phyloP scores from a whole-genome alignment of 92 coral and sea anemone species.

The Porites divaricata region DNA sequence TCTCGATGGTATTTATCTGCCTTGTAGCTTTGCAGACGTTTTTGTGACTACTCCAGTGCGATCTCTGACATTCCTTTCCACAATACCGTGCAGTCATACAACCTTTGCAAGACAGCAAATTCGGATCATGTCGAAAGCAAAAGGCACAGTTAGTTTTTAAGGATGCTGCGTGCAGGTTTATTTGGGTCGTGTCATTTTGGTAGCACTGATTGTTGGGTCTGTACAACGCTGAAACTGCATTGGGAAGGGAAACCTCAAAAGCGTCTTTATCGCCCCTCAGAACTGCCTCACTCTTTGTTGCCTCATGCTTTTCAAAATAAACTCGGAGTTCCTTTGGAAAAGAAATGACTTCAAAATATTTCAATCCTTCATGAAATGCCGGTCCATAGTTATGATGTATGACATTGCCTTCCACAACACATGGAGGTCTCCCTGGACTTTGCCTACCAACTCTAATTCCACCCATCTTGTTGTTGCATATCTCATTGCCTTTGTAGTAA shows the following conservation, averaged over 20 bases:
- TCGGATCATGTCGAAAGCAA: neutral
- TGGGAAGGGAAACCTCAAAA: neutral
- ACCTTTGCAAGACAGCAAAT: neutral
- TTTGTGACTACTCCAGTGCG: conserved; percentile 38
- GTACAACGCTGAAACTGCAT: neutral
- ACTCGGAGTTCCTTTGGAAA: neutral
- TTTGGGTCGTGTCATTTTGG: neutral
- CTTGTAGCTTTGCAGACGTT: neutral
- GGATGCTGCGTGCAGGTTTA: neutral
- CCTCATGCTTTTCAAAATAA: neutral
- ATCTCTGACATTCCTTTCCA: conserved; percentile 28
- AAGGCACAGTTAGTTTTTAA: neutral
- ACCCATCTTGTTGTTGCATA: conserved; percentile 35
- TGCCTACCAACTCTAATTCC: conserved; percentile 9
- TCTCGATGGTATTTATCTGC: neutral
- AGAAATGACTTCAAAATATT: neutral
- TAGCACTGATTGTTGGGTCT: neutral
- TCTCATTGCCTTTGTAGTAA: conserved; percentile 6
- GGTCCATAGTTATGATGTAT: conserved; percentile 40
- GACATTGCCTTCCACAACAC: conserved; percentile 21
- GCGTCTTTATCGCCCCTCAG: neutral
- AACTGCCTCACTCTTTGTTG: neutral
- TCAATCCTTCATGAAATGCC: conserved; percentile 18
- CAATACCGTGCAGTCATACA: conserved; percentile 30
- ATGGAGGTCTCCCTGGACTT: neutral